phyloP scores from a whole-genome alignment of 2,888 invertebrate species.

The Xiphydria camelus region DNA sequence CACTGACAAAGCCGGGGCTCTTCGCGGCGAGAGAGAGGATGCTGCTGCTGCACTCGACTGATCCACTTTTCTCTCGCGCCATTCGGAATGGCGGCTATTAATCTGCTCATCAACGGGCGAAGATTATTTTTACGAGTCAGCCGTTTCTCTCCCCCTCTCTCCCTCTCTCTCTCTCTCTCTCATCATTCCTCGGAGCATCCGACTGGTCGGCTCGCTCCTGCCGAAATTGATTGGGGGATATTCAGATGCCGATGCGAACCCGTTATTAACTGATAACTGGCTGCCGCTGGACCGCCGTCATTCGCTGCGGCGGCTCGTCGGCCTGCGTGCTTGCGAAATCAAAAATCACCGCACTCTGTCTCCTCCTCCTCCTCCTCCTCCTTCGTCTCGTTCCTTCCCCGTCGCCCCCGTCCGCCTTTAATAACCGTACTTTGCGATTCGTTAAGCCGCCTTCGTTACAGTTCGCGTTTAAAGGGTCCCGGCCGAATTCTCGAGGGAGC shows the following conservation, averaged over 20 bases:
- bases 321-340: conserved; percentile 22
- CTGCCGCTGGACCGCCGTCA: no score
- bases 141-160: neutral
- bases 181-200: neutral
- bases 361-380: no score
- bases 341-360: conserved; percentile 22
- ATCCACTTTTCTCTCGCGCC: no score
- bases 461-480: conserved; percentile 6
- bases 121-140: conserved; percentile 12
- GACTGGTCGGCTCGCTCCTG: neutral
- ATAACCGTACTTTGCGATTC: conserved; percentile 45
- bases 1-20: no score
- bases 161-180: neutral
- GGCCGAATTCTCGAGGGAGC: conserved; percentile 1
- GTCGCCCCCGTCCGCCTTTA: conserved; percentile 35
- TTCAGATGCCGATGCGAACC: conserved; percentile 29
- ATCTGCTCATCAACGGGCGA: neutral
- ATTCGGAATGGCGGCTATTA: neutral
- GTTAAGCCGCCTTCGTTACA: conserved; percentile 36
- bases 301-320: conserved; percentile 5
- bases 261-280: conserved; percentile 41
- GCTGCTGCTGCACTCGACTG: no score
- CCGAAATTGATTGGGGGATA: conserved; percentile 28
- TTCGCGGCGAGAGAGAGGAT: no score
- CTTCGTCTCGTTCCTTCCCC: no score